Evolutionary conservation across 92 coral and sea anemone species (phyloP).

Genomic region (Anthopleura xanthogrammica): DNA sequence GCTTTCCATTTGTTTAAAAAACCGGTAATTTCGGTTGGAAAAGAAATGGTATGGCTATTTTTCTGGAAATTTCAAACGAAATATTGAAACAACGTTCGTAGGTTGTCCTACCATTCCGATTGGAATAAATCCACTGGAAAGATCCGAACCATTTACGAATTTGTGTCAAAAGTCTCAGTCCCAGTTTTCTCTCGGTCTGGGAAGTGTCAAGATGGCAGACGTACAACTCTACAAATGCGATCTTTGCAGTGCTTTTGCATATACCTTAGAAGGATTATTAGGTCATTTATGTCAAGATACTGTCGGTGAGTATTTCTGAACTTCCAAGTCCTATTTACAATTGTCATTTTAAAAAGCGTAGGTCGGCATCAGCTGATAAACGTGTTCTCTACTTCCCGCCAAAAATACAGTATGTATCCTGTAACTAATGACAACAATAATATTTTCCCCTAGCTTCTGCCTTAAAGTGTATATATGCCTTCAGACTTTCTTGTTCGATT

Average conservation of each 20-base stretch:
- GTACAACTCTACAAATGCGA: background rate
- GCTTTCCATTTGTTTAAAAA: slow-evolving; percentile 15
- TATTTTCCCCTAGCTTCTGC: background rate
- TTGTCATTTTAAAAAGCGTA: background rate
- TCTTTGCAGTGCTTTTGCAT: background rate
- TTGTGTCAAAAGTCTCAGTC: background rate
- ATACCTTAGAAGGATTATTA: background rate
- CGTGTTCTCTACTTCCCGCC: slow-evolving; percentile 1
- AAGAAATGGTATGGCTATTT: slow-evolving; percentile 11
- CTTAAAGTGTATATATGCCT: background rate
- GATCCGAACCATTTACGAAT: background rate
- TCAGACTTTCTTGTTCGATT: too few species aligned
- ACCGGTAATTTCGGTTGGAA: slow-evolving; percentile 8
- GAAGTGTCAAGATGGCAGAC: slow-evolving; percentile 4
- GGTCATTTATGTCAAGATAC: background rate
- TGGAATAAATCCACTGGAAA: slow-evolving; percentile 10
- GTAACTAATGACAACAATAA: background rate
- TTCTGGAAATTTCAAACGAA: background rate
- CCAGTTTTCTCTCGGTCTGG: background rate
- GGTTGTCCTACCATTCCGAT: slow-evolving; percentile 3
- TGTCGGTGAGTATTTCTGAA: slow-evolving; percentile 5
- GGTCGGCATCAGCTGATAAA: background rate
- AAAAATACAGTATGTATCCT: background rate
- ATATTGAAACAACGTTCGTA: background rate
- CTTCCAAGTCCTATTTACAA: background rate